Evolutionary conservation across 2,888 invertebrate genomes (phyloP).

Genomic region (Uropetala carovei): DNA sequence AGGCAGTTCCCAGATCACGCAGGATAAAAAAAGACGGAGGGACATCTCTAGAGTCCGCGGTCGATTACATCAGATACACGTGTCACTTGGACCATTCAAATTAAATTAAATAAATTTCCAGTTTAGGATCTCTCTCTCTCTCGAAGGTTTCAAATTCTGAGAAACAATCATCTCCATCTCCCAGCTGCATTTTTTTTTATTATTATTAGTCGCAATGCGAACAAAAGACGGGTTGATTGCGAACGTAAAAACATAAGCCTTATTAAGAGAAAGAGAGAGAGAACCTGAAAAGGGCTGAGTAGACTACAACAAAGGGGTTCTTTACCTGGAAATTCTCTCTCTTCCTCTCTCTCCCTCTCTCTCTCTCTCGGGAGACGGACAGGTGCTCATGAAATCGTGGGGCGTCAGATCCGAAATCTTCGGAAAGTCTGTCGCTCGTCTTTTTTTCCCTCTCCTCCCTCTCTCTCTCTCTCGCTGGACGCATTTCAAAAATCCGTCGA

Average conservation of each 20-base stretch:
- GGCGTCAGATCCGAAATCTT: constrained; percentile 13
- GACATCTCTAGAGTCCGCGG: no score
- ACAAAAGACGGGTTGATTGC: neutral
- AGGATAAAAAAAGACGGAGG: no score
- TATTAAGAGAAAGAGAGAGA: neutral
- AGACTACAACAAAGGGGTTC: neutral
- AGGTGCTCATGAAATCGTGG: constrained; percentile 8
- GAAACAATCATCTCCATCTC: neutral
- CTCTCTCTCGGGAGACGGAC: neutral
- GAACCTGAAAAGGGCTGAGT: neutral
- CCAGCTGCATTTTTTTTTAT: neutral
- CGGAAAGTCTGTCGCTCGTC: neutral
- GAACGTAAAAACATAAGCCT: neutral
- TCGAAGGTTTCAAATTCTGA: neutral
- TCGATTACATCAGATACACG: neutral
- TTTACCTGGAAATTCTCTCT: neutral
- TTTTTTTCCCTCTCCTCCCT: neutral
- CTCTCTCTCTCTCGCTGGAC: neutral
- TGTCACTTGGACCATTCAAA: neutral
- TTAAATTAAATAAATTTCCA: neutral
- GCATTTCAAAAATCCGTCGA: neutral
- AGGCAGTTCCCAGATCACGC: no score
- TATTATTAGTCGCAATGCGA: neutral
- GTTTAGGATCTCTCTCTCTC: neutral
- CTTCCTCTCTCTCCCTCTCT: neutral